These are phyloP conservation scores for Eudyptes chrysolophus DNA, from an alignment of 2,113 vertebrate genomes.

Conservation along the genomic window DNA sequence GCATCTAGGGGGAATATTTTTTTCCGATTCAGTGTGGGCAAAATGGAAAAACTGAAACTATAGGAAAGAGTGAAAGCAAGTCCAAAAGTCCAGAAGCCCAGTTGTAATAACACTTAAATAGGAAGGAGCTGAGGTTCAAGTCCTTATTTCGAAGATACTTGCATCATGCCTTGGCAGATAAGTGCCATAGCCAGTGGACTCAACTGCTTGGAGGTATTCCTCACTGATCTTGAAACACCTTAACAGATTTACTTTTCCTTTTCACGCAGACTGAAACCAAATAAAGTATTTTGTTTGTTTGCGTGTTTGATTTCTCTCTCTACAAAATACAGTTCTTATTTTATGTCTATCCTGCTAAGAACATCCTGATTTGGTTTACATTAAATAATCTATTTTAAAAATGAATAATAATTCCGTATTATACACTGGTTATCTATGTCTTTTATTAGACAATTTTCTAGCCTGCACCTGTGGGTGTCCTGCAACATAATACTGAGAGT, in stretches of 20 bases:
- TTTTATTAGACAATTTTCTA: neutral
- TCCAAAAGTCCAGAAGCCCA: neutral
- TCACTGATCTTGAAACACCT: neutral
- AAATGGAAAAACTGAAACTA: neutral
- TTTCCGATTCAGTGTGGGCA: rapidly evolving
- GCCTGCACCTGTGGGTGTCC: neutral
- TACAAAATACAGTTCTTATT: neutral
- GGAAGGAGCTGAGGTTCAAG: neutral
- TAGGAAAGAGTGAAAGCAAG: neutral
- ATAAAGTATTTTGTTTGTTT: neutral
- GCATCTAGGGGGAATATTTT: neutral
- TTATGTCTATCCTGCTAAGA: neutral
- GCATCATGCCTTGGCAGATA: neutral
- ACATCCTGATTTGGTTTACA: neutral
- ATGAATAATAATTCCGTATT: neutral
- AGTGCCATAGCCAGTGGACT: neutral
- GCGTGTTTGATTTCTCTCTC: neutral
- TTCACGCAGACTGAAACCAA: neutral
- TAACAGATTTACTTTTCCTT: neutral
- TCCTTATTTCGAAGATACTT: neutral
- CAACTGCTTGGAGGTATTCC: neutral
- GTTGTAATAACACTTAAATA: neutral
- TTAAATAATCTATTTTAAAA: neutral
- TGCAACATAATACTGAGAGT: neutral
- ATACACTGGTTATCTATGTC: neutral